A percentile compares a stretch with the other conserved stretches of the same genome.
Evolutionary conservation across 2,113 vertebrate genomes (phyloP).

Genomic region (Mus musculus): DNA sequence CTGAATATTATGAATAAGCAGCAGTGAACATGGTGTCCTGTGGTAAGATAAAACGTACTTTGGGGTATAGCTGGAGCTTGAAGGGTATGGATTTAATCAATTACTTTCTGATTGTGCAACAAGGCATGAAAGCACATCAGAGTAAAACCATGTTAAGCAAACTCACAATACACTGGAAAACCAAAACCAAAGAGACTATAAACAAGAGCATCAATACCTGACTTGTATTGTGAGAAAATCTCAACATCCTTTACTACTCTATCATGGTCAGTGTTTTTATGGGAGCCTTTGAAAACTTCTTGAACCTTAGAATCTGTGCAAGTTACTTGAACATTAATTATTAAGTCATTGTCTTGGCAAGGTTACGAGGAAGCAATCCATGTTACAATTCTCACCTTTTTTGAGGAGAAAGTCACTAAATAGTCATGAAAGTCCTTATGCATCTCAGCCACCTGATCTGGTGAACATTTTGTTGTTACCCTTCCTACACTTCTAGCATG

Average conservation of each 20-base stretch:
- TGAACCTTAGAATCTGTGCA: too few relatives aligned
- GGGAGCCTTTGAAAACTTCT: neutral
- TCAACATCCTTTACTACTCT: neutral
- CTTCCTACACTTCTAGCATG: accelerated
- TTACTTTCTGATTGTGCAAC: neutral
- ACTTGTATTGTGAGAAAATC: neutral
- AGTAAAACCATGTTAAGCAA: neutral
- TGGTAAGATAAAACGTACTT: neutral
- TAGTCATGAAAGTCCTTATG: neutral
- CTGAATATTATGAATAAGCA: neutral
- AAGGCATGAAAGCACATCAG: neutral
- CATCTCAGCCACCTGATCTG: neutral
- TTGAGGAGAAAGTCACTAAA: neutral
- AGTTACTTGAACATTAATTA: neutral
- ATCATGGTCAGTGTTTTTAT: too few relatives aligned
- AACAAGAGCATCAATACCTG: neutral
- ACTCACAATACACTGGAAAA: neutral
- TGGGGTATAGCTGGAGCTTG: neutral
- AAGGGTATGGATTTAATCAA: neutral
- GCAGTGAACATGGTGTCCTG: neutral
- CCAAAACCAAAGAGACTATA: neutral
- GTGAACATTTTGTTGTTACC: too few relatives aligned
- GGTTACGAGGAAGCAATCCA: neutral
- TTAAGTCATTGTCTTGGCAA: neutral
- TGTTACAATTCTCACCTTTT: neutral